Conservation (phyloP, 1,140 invertebrate species). For the Frieseomelitta varia region DNA sequence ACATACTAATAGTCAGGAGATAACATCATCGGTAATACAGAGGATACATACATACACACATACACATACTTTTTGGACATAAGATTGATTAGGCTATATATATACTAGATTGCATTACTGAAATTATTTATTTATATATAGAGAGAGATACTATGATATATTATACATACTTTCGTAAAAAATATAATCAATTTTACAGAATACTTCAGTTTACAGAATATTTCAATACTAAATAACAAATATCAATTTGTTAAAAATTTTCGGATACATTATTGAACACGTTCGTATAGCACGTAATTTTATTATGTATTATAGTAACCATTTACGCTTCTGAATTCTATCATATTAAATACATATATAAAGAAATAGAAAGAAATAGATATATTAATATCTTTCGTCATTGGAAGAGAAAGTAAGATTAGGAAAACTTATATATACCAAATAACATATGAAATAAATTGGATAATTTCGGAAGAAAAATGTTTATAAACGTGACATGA, state of each 20-base stretch:
- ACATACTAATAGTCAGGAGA: background rate
- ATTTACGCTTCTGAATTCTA: background rate
- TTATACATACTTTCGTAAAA: background rate
- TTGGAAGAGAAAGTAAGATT: background rate
- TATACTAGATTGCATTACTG: background rate
- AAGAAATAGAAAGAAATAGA: too few species aligned
- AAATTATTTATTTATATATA: background rate
- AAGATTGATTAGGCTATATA: background rate
- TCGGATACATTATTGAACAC: background rate
- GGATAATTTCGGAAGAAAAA: background rate
- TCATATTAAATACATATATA: too few species aligned
- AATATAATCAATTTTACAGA: background rate
- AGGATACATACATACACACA: background rate
- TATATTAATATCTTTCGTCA: background rate
- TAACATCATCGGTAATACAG: background rate
- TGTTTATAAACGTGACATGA: constrained; percentile 15
- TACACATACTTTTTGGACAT: too few species aligned
- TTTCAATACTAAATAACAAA: background rate
- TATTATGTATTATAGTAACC: background rate
- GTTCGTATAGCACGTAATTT: background rate
- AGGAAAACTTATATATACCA: background rate
- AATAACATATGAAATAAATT: background rate
- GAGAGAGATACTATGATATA: background rate
- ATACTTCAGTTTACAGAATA: background rate
- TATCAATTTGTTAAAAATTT: background rate